Conservation (phyloP, 2,797 vertebrate species). For the Melopsittacus undulatus region DNA sequence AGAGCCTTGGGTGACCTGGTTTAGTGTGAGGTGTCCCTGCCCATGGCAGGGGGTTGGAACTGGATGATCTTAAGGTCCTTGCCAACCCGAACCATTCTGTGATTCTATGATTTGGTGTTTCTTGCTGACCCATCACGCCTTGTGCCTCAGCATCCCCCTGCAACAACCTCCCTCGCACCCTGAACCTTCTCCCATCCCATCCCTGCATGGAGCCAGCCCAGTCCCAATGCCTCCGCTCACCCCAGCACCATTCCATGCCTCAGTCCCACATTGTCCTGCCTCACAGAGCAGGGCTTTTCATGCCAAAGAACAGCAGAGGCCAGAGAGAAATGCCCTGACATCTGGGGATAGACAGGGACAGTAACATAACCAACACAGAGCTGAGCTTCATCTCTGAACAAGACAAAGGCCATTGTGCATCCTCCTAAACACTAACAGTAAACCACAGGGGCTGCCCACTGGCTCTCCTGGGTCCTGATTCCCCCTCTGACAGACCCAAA, state of each 20-base stretch:
- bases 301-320: not conserved
- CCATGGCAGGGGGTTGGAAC: too few relatives aligned
- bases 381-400: not conserved
- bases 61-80: too few relatives aligned
- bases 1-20: too few relatives aligned
- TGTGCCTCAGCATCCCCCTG: not conserved
- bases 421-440: not conserved
- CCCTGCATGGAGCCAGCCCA: not conserved
- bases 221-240: not conserved
- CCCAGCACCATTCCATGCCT: not conserved
- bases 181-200: not conserved
- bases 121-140: not conserved
- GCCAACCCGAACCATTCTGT: too few relatives aligned
- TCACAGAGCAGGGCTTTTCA: accelerated
- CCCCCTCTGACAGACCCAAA: not conserved
- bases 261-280: not conserved
- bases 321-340: not conserved
- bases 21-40: too few relatives aligned
- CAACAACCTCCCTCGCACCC: not conserved
- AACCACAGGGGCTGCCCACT: not conserved
- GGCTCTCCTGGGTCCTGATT: not conserved
- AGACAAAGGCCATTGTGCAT: not conserved
- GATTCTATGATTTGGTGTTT: not conserved
- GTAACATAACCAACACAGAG: not conserved
- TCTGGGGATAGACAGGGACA: not conserved